These are phyloP conservation scores for Cyanistes caeruleus DNA, from an alignment of 2,113 vertebrate genomes.

Conservation along the genomic window DNA sequence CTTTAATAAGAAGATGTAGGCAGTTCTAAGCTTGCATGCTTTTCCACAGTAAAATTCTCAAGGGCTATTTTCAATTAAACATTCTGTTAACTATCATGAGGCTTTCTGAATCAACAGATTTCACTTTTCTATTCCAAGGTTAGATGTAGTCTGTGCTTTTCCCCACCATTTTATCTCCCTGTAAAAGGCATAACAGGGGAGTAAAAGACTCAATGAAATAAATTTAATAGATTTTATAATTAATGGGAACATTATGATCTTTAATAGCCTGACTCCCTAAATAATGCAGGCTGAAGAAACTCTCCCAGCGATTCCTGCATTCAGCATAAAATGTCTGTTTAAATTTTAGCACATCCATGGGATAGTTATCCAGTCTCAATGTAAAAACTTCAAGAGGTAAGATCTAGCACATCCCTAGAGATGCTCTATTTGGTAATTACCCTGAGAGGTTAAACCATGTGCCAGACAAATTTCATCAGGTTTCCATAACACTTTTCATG, in stretches of 20 bases:
- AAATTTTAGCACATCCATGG: neutral
- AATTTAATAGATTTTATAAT: neutral
- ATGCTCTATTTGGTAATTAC: neutral
- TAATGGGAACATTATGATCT: neutral
- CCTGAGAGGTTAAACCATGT: neutral
- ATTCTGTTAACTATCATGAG: conserved; percentile 2
- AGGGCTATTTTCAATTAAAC: conserved; percentile 37
- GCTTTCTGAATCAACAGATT: neutral
- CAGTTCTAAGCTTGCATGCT: neutral
- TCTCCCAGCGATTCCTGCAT: neutral
- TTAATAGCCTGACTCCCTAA: neutral
- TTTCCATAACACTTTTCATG: neutral
- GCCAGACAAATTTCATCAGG: neutral
- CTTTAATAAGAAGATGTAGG: conserved; percentile 15
- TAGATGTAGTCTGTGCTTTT: neutral
- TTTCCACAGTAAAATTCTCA: conserved; percentile 34
- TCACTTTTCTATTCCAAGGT: neutral
- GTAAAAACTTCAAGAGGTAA: neutral
- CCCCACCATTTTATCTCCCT: neutral
- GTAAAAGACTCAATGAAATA: neutral
- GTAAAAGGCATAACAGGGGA: neutral
- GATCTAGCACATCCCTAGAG: neutral
- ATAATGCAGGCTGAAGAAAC: neutral
- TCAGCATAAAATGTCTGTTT: neutral
- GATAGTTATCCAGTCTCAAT: neutral